phyloP scores from a whole-genome alignment of 2,113 vertebrate genomes.

The Cheirogaleus medius region DNA sequence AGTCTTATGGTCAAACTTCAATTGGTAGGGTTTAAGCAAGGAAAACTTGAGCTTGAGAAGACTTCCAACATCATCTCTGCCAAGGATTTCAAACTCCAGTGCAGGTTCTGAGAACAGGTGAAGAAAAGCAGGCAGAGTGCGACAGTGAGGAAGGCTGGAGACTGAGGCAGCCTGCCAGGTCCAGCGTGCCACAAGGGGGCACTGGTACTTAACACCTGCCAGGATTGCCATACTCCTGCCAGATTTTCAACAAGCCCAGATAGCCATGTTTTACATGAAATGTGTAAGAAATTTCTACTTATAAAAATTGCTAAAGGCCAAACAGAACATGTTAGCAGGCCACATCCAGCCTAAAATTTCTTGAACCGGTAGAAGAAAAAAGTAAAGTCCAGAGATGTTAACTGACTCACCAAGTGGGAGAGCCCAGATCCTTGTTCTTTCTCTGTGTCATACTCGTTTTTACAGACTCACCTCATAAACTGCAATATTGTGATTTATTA shows the following conservation, averaged over 20 bases:
- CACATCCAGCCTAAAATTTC: background rate
- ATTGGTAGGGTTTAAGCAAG: background rate
- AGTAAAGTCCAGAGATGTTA: background rate
- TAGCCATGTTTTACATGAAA: background rate
- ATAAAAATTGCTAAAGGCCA: background rate
- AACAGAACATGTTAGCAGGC: background rate
- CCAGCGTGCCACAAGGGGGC: background rate
- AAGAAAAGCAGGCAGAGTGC: background rate
- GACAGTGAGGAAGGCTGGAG: background rate
- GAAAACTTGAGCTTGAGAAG: background rate
- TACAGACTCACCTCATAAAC: background rate
- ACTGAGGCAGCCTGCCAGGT: background rate
- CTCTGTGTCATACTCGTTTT: background rate
- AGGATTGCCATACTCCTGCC: background rate
- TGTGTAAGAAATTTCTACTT: background rate
- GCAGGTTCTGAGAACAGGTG: background rate
- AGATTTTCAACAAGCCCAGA: background rate
- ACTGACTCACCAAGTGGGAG: background rate
- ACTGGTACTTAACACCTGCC: background rate
- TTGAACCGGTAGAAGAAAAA: background rate
- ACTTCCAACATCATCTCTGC: background rate
- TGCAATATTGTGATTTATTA: background rate
- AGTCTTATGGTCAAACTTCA: background rate
- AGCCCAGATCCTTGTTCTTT: background rate
- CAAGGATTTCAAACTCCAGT: background rate